These are phyloP conservation scores for Watsonalla binaria DNA, from an alignment of 2,888 invertebrate species.

Conservation along the genomic window DNA sequence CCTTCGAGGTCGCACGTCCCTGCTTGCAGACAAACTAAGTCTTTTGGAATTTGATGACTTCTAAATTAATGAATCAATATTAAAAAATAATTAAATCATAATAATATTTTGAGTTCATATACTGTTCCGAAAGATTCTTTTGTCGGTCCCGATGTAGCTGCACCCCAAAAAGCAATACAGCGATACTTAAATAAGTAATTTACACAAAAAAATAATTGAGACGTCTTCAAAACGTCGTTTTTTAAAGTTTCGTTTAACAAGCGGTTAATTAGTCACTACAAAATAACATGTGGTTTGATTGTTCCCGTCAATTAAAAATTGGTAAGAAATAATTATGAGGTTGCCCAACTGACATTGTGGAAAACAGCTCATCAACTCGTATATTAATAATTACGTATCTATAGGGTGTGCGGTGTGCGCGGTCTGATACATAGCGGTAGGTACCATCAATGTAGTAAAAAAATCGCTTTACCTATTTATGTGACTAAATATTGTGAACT, in stretches of 20 bases:
- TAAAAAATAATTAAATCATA: too few relatives aligned
- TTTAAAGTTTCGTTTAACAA: slow-evolving; percentile 24
- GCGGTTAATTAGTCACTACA: slow-evolving; percentile 30
- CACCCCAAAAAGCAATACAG: slow-evolving; percentile 2
- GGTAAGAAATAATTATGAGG: not conserved
- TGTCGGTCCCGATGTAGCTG: not conserved
- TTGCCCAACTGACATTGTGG: not conserved
- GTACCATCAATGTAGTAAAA: too few relatives aligned
- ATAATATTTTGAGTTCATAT: too few relatives aligned
- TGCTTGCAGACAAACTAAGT: slow-evolving; percentile 37
- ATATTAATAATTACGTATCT: too few relatives aligned
- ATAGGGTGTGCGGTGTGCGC: too few relatives aligned
- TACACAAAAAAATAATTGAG: slow-evolving; percentile 40
- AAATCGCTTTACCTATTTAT: too few relatives aligned
- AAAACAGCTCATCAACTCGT: not conserved
- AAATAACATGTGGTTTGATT: slow-evolving; percentile 12
- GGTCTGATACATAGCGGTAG: too few relatives aligned
- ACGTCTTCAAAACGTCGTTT: slow-evolving; percentile 27
- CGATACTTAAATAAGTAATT: slow-evolving; percentile 20
- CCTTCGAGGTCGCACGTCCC: slow-evolving; percentile 53
- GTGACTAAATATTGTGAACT: too few relatives aligned
- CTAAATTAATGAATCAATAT: too few relatives aligned
- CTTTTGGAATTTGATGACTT: slow-evolving; percentile 10
- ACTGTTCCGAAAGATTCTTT: too few relatives aligned
- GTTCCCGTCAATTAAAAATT: slow-evolving; percentile 7